Evolutionary conservation across 2,797 vertebrate genomes (phyloP).

Genomic region (Gymnothorax javanicus): DNA sequence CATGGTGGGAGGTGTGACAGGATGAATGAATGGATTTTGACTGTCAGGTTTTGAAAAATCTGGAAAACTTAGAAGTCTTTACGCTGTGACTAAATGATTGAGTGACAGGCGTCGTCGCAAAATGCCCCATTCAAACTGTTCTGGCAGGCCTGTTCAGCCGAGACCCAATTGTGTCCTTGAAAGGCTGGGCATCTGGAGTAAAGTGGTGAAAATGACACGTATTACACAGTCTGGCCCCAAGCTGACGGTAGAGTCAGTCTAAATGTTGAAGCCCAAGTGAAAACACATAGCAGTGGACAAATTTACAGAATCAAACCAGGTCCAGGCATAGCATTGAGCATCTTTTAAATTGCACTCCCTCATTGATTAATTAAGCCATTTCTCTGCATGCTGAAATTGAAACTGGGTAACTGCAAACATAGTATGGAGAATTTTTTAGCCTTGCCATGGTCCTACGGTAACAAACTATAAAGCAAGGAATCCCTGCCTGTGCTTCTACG

Average conservation of each 20-base stretch:
- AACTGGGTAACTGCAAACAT: not conserved
- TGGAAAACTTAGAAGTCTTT: not conserved
- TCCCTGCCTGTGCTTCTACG: no score
- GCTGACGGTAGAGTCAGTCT: constrained; percentile 32
- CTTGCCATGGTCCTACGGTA: no score
- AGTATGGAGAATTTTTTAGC: no score
- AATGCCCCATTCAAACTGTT: not conserved
- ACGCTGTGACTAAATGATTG: not conserved
- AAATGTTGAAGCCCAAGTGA: constrained; percentile 48
- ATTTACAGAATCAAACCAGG: constrained; percentile 43
- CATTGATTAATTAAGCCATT: constrained; percentile 33
- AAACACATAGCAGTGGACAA: constrained; percentile 44
- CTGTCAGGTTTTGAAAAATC: constrained; percentile 23
- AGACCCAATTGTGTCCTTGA: constrained; percentile 26
- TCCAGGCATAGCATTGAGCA: constrained; percentile 29
- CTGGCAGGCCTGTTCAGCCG: constrained; percentile 27
- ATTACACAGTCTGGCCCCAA: constrained; percentile 46
- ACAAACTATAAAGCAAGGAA: no score
- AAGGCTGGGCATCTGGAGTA: constrained; percentile 32
- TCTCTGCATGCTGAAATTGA: not conserved
- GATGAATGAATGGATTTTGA: constrained; percentile 24
- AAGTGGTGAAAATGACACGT: constrained; percentile 38
- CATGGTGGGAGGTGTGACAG: not conserved
- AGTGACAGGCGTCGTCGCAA: not conserved
- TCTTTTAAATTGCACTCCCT: not conserved